Evolutionary conservation across 2,797 vertebrate species (phyloP).

Genomic region (Rachycentron canadum): DNA sequence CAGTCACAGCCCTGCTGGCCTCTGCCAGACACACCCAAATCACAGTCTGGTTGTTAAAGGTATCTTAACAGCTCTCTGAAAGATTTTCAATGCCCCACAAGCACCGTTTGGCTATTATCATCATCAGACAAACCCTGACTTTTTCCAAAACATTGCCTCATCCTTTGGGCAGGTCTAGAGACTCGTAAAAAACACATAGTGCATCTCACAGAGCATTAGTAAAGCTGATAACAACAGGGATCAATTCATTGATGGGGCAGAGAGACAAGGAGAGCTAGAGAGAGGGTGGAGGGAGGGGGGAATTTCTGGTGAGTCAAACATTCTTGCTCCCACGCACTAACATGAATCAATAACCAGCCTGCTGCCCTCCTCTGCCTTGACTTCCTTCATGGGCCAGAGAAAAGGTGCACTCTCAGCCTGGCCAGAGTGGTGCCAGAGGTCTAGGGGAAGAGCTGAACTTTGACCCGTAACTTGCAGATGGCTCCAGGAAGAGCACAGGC

Average conservation of each 20-base stretch:
- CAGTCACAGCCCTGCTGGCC: constrained; percentile 72
- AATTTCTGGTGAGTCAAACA: constrained; percentile 86
- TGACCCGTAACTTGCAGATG: constrained; percentile 62
- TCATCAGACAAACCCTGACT: constrained; percentile 70
- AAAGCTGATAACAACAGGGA: constrained; percentile 74
- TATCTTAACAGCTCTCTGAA: constrained; percentile 68
- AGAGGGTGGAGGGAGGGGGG: constrained; percentile 58
- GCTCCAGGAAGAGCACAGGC: constrained; percentile 65
- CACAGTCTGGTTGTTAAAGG: constrained; percentile 65
- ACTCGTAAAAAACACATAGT: constrained; percentile 67
- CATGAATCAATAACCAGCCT: constrained; percentile 85
- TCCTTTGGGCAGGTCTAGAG: constrained; percentile 55
- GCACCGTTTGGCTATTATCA: constrained; percentile 66
- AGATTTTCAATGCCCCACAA: constrained; percentile 67
- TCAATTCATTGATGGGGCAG: constrained; percentile 58
- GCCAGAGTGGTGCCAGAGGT: constrained; percentile 73
- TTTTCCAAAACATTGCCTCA: constrained; percentile 74
- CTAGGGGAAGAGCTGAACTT: constrained; percentile 70
- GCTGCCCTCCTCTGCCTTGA: constrained; percentile 69
- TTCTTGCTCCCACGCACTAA: constrained; percentile 81
- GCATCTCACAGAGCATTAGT: constrained; percentile 63
- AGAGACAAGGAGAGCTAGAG: constrained; percentile 31
- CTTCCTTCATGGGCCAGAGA: constrained; percentile 69
- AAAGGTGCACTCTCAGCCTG: constrained; percentile 61
- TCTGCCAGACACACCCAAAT: constrained; percentile 67